Conservation (phyloP, 1,140 invertebrate genomes). For the Camponotus floridanus region DNA sequence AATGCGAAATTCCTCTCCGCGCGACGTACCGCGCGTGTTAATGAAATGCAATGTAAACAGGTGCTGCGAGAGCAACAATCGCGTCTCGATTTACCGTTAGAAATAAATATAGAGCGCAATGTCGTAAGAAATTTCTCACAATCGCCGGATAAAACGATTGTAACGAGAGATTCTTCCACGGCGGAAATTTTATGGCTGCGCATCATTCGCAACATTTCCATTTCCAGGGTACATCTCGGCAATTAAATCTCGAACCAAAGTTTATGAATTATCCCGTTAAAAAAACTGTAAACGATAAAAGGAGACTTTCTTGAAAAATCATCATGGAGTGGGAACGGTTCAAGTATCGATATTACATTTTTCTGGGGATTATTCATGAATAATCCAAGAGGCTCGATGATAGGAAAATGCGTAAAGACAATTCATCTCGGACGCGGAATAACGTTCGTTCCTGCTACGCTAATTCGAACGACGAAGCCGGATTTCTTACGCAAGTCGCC, state of each 20-base stretch:
- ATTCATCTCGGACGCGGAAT: conserved; percentile 33
- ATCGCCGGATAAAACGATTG: conserved; percentile 18
- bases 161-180: background rate
- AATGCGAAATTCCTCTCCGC: conserved; percentile 26
- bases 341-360: background rate
- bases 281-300: background rate
- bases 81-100: conserved; percentile 41
- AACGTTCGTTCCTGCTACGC: conserved; percentile 19
- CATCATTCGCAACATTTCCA: conserved; percentile 5
- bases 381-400: conserved; percentile 7
- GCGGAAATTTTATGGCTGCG: background rate
- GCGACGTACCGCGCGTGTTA: conserved; percentile 39
- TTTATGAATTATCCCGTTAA: background rate
- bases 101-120: conserved; percentile 8
- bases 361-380: background rate
- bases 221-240: background rate
- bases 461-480: conserved; percentile 47
- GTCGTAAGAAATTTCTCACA: conserved; percentile 23
- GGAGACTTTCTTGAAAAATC: background rate
- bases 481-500: conserved; percentile 49
- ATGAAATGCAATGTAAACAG: conserved; percentile 48
- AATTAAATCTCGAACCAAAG: background rate
- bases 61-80: conserved; percentile 11
- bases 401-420: background rate
- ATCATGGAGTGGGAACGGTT: no score